phyloP scores from a whole-genome alignment of 2,113 vertebrate species.

The human (Homo sapiens) region DNA sequence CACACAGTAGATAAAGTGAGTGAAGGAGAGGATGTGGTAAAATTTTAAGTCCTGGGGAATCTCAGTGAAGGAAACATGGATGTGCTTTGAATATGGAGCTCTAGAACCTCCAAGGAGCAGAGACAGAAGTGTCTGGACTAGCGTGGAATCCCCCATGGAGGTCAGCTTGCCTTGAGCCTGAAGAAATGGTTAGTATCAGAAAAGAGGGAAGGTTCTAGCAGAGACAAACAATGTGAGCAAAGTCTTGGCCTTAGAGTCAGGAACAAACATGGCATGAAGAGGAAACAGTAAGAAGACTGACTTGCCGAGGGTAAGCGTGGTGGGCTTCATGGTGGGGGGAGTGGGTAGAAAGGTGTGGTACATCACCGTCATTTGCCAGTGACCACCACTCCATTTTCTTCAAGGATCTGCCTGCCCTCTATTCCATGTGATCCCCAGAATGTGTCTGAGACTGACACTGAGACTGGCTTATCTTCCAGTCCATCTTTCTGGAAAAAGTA shows the following conservation, averaged over 20 bases:
- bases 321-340: not conserved
- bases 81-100: not conserved
- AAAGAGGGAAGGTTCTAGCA: not conserved
- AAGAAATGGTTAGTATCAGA: not conserved
- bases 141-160: not conserved
- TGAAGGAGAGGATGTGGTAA: not conserved
- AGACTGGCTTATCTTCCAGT: not conserved
- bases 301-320: not conserved
- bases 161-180: not conserved
- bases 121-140: not conserved
- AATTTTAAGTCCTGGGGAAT: not conserved
- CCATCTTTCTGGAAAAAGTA: not conserved
- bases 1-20: not conserved
- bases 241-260: not conserved
- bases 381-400: not conserved
- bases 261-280: not conserved
- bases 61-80: not conserved
- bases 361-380: not conserved
- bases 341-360: not conserved
- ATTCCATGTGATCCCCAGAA: not conserved
- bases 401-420: not conserved
- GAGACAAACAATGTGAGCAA: not conserved
- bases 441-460: not conserved
- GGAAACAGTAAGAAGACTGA: not conserved
- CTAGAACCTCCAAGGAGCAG: not conserved